Base-by-base conservation (phyloP, 1,140 invertebrate genomes). In the Drosophila jambulina region DNA sequence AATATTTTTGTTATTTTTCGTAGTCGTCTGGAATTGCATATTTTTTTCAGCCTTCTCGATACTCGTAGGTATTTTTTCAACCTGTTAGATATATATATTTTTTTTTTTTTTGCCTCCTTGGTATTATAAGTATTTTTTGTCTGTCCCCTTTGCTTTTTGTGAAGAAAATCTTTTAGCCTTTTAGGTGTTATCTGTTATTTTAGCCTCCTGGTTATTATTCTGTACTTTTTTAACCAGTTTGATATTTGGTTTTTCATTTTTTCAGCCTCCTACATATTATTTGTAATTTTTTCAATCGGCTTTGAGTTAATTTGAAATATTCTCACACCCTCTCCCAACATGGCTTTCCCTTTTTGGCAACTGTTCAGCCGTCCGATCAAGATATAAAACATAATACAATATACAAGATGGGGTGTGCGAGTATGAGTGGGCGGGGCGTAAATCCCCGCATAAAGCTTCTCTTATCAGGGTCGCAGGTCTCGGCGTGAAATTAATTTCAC, bases 401-500 rank as follows among this genome's bases (percentile, higher is more conserved):
- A 54, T 17, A 54, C 23, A 23, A 6, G 8, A 36, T 63, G 32
- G 25, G n/a, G 40, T 40, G 32, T 34, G 19, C 13, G 21, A 7
- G 29, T 23, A 17, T 19, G 42, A n/a, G 67, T n/a, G 36, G 7
- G 2, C 4, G 12, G 53, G 53, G 15, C 32, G 17, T 23, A 60
- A 72, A 51, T 74, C 70, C 43, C 54, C 38, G 36, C 43, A 74
- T 51, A 60, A 74, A 74, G 68, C 68, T 34, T 43, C 54, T 60
- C 70, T 74, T 74, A 74, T 74, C 70, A 25, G 56, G 13, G 23
- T 5, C 45, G 38, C 69, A 72, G 70, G 54, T 60, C 45, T 32
- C 36, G 58, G 68, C 70, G 70, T 72, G 54, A 72, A 74, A 74
- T 72, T 74, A 74, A 74, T 74, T 74, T 74, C 67, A 74, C 48